Base-by-base conservation (phyloP, 1,140 invertebrate species). In the Teleopsis dalmanni region DNA sequence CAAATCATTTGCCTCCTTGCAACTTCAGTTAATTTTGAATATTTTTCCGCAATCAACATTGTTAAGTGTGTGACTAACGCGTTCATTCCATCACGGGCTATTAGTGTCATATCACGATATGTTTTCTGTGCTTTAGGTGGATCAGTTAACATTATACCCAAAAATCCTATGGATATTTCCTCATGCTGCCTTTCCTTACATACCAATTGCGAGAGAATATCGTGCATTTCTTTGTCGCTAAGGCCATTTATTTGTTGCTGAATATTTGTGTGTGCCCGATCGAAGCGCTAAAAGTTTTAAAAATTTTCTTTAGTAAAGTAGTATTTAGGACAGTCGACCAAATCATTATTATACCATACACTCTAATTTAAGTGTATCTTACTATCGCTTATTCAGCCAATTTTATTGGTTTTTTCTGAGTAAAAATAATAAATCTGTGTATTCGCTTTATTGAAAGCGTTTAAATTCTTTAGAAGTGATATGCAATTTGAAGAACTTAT, bases 201-300 rank as follows among this genome's bases (percentile, higher is more conserved):
- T 38, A 91, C 84, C 27, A 87, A 82, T 73, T 84, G 89, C 64
- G 88, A 92, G 10, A 96, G 75, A 10, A 84, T 84, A 73, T 96
- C 92, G 65, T 95, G 91, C 51, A 86, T 83, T 74, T 97, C 93
- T 69, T 95, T 91, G 66, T 97, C 93, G 48, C 88, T 91, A 50
- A 91, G 77, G 47, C 88, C 89, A 47, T 80, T 75, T 22, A 84
- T 83, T 52, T 95, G 72, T 57, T 78, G 81, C 70, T 87, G 84
- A 44, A 95, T 75, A 58, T 77, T 80, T 51, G 73, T 73, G 71
- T 87, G 88, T 57, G 86, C 86, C 64, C 84, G 81, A 68, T 94
- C 90, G 59, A 91, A 87, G 80, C 90, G 91, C 91, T 95, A 78
- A 47, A 80, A 83, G 77, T n/a, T n/a, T n/a, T n/a, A n/a, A n/a